Conservation (phyloP, 2,113 vertebrate species). For the Dicerorhinus sumatrensis region DNA sequence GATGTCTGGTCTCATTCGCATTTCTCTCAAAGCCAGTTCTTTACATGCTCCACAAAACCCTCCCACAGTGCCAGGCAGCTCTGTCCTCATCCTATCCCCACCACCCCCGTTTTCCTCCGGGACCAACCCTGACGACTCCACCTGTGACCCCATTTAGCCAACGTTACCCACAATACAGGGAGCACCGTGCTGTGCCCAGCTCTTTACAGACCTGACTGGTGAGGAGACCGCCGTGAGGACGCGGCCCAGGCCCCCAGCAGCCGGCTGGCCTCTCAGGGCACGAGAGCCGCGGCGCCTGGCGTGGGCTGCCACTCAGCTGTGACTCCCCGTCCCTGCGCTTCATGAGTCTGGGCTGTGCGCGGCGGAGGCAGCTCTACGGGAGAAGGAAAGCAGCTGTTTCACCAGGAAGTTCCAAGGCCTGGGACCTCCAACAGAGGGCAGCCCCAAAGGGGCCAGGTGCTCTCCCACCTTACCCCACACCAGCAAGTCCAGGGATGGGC, state of each 20-base stretch:
- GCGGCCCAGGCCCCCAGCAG: background rate
- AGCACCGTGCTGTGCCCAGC: accelerated
- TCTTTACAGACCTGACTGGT: background rate
- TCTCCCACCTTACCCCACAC: background rate
- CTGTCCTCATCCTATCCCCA: background rate
- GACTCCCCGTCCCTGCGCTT: too few relatives aligned
- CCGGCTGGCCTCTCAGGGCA: background rate
- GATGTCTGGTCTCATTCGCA: too few relatives aligned
- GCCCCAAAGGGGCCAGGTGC: too few relatives aligned
- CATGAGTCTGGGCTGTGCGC: too few relatives aligned
- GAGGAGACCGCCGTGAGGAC: background rate
- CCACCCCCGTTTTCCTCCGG: too few relatives aligned
- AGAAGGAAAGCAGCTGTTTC: background rate
- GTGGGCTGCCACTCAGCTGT: background rate
- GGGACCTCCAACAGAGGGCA: background rate
- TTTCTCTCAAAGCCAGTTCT: background rate
- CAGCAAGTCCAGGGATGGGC: background rate
- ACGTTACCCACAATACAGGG: too few relatives aligned
- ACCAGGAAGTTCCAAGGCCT: background rate
- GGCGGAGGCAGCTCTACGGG: too few relatives aligned
- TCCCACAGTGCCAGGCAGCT: accelerated
- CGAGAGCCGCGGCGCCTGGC: accelerated
- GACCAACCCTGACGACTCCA: background rate
- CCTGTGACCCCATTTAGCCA: background rate
- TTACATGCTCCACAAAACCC: background rate